Evolutionary conservation across 2,113 vertebrate genomes (phyloP).

Genomic region (Sinocyclocheilus anophthalmus): DNA sequence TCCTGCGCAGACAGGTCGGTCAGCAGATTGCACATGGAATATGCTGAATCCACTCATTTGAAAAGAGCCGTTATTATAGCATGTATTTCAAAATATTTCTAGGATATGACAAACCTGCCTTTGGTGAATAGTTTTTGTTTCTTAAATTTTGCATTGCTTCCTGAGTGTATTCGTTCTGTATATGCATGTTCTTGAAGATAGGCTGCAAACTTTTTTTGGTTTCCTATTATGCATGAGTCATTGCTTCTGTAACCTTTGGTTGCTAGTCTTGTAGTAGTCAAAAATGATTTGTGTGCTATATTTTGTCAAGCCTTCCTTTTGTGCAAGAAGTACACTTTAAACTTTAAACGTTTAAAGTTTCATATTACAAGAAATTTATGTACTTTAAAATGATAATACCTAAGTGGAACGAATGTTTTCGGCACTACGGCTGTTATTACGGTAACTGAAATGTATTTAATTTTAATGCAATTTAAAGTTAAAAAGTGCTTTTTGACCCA

Average conservation of each 20-base stretch:
- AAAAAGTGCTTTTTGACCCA: too few relatives aligned
- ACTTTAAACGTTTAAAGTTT: too few relatives aligned
- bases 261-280: background rate
- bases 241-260: slow-evolving; percentile 25
- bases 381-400: too few relatives aligned
- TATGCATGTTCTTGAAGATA: background rate
- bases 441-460: too few relatives aligned
- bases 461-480: too few relatives aligned
- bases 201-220: background rate
- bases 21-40: background rate
- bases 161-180: background rate
- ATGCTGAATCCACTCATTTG: background rate
- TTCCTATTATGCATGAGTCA: background rate
- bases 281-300: background rate
- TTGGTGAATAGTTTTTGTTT: background rate
- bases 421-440: too few relatives aligned
- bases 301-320: too few relatives aligned
- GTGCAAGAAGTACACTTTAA: too few relatives aligned
- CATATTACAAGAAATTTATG: too few relatives aligned
- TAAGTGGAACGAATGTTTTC: too few relatives aligned
- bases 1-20: slow-evolving; percentile 3
- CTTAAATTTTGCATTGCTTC: background rate
- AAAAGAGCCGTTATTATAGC: background rate
- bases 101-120: background rate
- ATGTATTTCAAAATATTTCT: background rate